phyloP scores from a whole-genome alignment of 2,888 invertebrate species.

The Philonicus albiceps region DNA sequence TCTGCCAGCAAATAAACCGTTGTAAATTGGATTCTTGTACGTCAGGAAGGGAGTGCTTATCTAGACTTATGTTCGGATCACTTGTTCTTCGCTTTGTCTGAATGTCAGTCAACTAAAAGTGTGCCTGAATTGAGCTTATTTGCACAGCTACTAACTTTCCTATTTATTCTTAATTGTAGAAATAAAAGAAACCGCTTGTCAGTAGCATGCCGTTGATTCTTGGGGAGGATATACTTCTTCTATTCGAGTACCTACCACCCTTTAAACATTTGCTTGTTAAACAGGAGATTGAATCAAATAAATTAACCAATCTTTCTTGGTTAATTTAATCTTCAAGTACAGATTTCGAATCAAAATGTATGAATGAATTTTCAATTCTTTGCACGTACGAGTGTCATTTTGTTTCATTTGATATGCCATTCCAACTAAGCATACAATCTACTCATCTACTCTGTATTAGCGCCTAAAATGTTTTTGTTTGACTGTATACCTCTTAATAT shows the following conservation, averaged over 20 bases:
- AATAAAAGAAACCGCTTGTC: neutral
- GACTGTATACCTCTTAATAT: too few species aligned
- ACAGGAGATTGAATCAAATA: neutral
- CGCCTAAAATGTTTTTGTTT: too few species aligned
- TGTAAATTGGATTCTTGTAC: slow-evolving; percentile 40
- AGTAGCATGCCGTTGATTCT: neutral
- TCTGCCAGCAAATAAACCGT: slow-evolving; percentile 38
- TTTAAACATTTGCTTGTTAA: neutral
- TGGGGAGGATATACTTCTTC: neutral
- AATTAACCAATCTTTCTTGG: neutral
- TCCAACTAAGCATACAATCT: too few species aligned
- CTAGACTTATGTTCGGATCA: slow-evolving; percentile 21
- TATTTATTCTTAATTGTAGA: slow-evolving; percentile 26
- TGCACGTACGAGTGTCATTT: too few species aligned
- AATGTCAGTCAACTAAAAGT: neutral
- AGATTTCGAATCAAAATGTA: too few species aligned
- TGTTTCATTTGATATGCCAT: too few species aligned
- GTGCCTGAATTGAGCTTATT: neutral
- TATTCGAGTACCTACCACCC: neutral
- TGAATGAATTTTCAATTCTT: too few species aligned
- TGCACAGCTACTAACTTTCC: slow-evolving; percentile 5
- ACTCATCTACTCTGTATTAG: too few species aligned
- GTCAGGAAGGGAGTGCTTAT: slow-evolving; percentile 10
- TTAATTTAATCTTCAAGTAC: neutral
- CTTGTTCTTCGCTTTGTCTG: neutral